Percentiles rank a stretch among this genome's conserved stretches.
phyloP scores from a whole-genome alignment of 2,113 vertebrate genomes.

The Phylloscopus whistleri region DNA sequence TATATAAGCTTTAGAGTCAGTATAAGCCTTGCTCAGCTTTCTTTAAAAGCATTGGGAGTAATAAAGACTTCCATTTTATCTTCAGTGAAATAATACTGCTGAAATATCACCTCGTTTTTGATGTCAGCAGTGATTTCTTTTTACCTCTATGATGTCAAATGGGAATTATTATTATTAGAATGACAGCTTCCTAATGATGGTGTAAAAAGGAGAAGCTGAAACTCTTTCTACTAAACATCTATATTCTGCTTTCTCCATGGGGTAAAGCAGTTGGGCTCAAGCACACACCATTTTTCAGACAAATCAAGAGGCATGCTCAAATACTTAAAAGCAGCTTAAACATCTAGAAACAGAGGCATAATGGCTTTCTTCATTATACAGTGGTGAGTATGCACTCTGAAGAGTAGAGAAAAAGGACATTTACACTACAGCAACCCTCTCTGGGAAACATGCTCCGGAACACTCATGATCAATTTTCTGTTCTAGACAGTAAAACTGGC shows the following conservation, averaged over 20 bases:
- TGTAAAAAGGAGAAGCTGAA: constrained; percentile 52
- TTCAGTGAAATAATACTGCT: constrained; percentile 70
- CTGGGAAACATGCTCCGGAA: not conserved
- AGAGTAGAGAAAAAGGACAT: not conserved
- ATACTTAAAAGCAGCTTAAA: constrained; percentile 24
- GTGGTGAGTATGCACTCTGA: not conserved
- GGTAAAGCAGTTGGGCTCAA: not conserved
- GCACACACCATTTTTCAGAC: not conserved
- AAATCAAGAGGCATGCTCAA: constrained; percentile 40
- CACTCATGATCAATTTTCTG: not conserved
- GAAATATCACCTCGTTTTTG: constrained; percentile 77
- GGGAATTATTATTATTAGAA: constrained; percentile 76
- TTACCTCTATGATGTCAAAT: constrained; percentile 69
- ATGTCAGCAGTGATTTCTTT: constrained; percentile 75
- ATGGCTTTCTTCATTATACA: not conserved
- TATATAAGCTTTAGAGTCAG: constrained; percentile 64
- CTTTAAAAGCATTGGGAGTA: constrained; percentile 70
- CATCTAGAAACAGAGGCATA: constrained; percentile 1
- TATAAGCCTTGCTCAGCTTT: constrained; percentile 71
- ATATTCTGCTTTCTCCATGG: constrained; percentile 6
- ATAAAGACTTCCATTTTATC: constrained; percentile 74
- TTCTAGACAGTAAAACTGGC: not conserved
- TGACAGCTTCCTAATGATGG: constrained; percentile 65
- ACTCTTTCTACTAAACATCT: constrained; percentile 46
- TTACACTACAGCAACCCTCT: not conserved